These are phyloP conservation scores for Crioceris asparagi DNA, from an alignment of 2,888 invertebrate species.

Conservation along the genomic window DNA sequence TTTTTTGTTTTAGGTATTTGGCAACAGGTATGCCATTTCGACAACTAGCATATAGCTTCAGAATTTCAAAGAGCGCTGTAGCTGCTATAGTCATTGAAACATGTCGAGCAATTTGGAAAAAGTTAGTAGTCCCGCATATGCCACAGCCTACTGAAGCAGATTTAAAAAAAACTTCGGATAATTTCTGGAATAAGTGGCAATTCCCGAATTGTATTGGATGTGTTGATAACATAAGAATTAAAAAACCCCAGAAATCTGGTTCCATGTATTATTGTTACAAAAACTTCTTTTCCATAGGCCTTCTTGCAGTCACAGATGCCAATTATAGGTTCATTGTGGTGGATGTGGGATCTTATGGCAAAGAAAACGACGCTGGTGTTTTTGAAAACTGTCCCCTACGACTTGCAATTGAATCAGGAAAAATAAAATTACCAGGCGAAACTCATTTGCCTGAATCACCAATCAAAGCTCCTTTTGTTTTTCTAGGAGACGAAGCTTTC, in stretches of 20 bases:
- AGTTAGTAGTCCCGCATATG: too few relatives aligned
- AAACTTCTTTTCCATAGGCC: constrained; percentile 13
- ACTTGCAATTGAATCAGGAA: constrained; percentile 8
- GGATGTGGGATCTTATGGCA: constrained; percentile 15
- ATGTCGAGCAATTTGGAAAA: too few relatives aligned
- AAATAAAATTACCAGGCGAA: constrained; percentile 6
- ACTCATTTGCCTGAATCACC: constrained; percentile 13
- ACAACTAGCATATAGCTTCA: too few relatives aligned
- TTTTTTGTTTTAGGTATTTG: too few relatives aligned
- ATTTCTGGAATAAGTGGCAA: constrained; percentile 10
- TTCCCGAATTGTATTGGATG: constrained; percentile 11
- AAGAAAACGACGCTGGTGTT: constrained; percentile 16
- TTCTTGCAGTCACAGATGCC: constrained; percentile 14
- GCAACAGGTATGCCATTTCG: too few relatives aligned
- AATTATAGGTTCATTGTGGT: constrained; percentile 14
- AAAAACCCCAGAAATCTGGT: constrained; percentile 10
- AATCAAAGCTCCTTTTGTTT: constrained; percentile 14
- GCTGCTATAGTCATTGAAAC: too few relatives aligned
- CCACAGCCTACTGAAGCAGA: too few relatives aligned
- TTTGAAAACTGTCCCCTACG: constrained; percentile 12
- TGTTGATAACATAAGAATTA: constrained; percentile 10
- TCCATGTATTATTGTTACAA: constrained; percentile 13
- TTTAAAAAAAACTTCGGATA: too few relatives aligned
- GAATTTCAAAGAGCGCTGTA: too few relatives aligned
- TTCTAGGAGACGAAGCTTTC: constrained; percentile 17